Base-by-base conservation (phyloP, 2,797 vertebrate genomes). In the Okamejei kenojei region DNA sequence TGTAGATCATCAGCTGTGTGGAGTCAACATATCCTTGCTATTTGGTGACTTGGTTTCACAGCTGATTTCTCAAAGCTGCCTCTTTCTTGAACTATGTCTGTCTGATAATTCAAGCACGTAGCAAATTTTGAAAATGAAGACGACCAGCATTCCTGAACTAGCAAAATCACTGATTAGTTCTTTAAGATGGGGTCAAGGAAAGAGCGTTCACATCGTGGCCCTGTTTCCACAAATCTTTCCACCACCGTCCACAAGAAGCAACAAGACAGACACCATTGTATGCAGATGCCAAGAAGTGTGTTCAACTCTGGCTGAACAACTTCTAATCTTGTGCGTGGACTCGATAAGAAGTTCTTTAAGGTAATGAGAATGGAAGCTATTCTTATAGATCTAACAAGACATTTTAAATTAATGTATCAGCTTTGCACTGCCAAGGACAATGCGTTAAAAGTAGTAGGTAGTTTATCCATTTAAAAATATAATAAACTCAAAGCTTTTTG, bases 21-120 rank as follows among this genome's bases (percentile, higher is more conserved):
- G 82, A n/a, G 61, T 86, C 58, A 68, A 65, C n/a, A 8, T 63
- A n/a, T 74, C 63, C 54, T 23, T 35, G 15, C n/a, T 7, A 68
- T 35, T 35, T n/a, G 32, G 17, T 61, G 32, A 65, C 61, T 35
- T 88, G 32, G 61, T 35, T 88, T 88, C 63, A 32, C 15, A 68
- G 61, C 15, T 68, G 84, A 63, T 88, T 68, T 88, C 84, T 35
- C 84, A 88, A n/a, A 88, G n/a, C n/a, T 65, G 63, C 7, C n/a
- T 35, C 63, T 68, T 10, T 68, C n/a, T 65, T 29, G 58, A 86
- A 86, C 82, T 17, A 15, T 63, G 61, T 7, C 58, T 17, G 15
- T n/a, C n/a, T 88, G 84, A 68, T 65, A n/a, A 88, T 68, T 61
- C 29, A 88, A 88, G 61, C n/a, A 11, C 35, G 0, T 1, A 68